Base-by-base conservation (phyloP, 2,888 invertebrate species). In the Nephrotoma appendiculata region DNA sequence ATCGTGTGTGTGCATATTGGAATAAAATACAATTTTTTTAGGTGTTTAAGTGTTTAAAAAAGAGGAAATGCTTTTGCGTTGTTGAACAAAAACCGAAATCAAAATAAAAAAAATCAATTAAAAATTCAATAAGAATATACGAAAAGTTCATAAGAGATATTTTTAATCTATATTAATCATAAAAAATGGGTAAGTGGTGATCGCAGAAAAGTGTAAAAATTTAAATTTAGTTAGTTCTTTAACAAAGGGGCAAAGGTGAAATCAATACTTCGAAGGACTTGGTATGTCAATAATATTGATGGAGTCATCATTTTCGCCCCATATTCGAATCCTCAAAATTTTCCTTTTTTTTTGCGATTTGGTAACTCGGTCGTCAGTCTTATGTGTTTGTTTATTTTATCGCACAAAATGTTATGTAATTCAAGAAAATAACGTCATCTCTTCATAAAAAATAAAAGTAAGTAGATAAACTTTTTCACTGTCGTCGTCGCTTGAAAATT, bases 111-210 rank as follows among this genome's bases (percentile, higher is more conserved):
- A 84, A 84, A 84, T 42, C 84, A 7, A 42, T 71, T 71, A 31
- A 71, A 71, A 71, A 9, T 71, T 71, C 7, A 71, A 71, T 71
- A 15, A 52, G 15, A 52, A 52, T 2, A 2, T 52, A 52, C 52
- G 52, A 6, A 15, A 52, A 52, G 11, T 31, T 31, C 7, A 71
- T 71, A 84, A 42, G 42, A 84, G 42, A 42, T 42, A 84, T n/a
- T 84, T 84, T n/a, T 84, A 41, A n/a, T 84, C 31, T 31, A 31
- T 31, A 71, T 31, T 31, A 5, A 5, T 7, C 7, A 42, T 42
- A 84, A 12, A 83, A 84, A 84, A 84, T 84, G 84, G 84, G 84
- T 84, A 43, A 84, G 84, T 84, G 84, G n/a, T 15, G 84, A n/a
- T 43, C 7, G 6, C 41, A 84, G 41, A 42, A 42, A 42, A 42